Evolutionary conservation across 2,888 invertebrate species (phyloP), one percentile per base, ranked within the genome.

Genomic region (Nysson spinosus): DNA sequence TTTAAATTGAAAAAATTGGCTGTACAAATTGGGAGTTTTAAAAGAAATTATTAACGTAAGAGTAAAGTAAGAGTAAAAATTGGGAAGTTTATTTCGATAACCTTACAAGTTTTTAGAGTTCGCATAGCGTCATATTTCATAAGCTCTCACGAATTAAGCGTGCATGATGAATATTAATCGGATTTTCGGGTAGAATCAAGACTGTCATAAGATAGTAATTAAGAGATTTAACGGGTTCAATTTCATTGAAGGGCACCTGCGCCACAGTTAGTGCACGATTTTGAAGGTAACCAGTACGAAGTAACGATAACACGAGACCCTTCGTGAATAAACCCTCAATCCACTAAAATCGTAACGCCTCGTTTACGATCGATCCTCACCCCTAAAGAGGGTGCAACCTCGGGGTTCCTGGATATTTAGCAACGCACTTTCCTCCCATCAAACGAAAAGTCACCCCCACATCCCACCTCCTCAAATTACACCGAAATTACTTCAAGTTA

Each of bases 161-260:
- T n/a, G n/a, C n/a, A n/a, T n/a, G n/a, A n/a, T 26, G 58, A 72
- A 67, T 61, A 68, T 70, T 68, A 68, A 66, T 54, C 55, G 35
- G 55, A 30, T 4, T 30, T n/a, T 4, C 9, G 11, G n/a, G 9
- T n/a, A 9, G 17, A 49, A 46, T 40, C 37, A 46, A 11, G 26
- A 46, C 19, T 28, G 42, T 16, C 26, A 64, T 49, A 52, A 34
- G 57, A 34, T 49, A 55, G 60, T 66, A 71, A 62, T 69, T 69
- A 64, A 73, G 66, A 75, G 71, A 55, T 73, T 75, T 66, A 72
- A 64, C 66, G 65, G 57, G 61, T 65, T 72, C 61, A 65, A 68
- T 57, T 69, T 55, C 57, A 71, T 69, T 58, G 35, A 44, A 42
- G 55, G 58, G 20, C 43, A 52, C 37, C 43, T 49, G 52, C 30